Evolutionary conservation across 2,113 vertebrate species (phyloP), one percentile per base, ranked within the genome.

Genomic region (Lampris incognitus): DNA sequence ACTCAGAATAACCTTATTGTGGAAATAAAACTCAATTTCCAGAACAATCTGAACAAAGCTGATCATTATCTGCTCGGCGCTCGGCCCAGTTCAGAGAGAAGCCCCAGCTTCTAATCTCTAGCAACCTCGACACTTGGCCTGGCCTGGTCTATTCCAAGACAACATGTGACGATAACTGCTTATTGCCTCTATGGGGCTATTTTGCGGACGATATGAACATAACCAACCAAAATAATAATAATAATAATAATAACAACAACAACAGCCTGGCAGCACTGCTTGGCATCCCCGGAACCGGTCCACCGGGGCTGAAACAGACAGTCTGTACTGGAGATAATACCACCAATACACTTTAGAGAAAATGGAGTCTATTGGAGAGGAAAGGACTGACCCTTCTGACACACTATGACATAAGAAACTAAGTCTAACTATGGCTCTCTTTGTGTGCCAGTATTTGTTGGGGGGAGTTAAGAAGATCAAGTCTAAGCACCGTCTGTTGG

Each of bases 401-500:
- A 51, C 24, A 52, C 11, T 6, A 44, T 46, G 55, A 68, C 48
- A 62, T 49, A 38, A 57, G 55, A 6, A 69, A 50, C 48, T 7
- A 24, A 24, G 24, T 24, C 24, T 40, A 46, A 60, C n/a, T 46
- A 7, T 1, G 11, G 58, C 55, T 50, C 37, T 52, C 10, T 76
- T 40, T 42, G 11, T 66, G 9, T 52, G 9, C 11, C 50, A 39
- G 55, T 50, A 5, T 50, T 5, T 48, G 44, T 41, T 40, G 11
- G 6, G 42, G n/a, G 66, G 67, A 24, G 11, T 24, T 38, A 61
- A 63, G 70, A 39, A 60, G 38, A 73, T 42, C 8, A 69, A 56
- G 70, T 64, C 61, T 65, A 69, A 57, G 51, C 42, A 66, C 38
- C 39, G n/a, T 77, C 59, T 71, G 75, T 70, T 70, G 39, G 40